Base-by-base conservation (phyloP, 2,888 invertebrate genomes). In the Aromia moschata region DNA sequence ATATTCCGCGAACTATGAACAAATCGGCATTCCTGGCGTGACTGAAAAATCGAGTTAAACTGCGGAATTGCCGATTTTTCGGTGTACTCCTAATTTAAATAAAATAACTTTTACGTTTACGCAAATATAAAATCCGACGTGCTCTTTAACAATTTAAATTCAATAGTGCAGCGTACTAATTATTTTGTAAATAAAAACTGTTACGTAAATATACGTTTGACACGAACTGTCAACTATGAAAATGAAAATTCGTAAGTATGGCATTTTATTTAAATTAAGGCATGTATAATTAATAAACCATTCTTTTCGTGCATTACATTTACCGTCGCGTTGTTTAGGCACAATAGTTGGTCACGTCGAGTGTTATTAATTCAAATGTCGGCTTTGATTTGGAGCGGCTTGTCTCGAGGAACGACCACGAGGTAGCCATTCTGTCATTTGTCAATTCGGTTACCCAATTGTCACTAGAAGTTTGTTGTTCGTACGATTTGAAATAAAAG, bases 161-260 rank as follows among this genome's bases (percentile, higher is more conserved):
- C 5, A 33, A n/a, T 11, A 7, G 44, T 45, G 47, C 15, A 12
- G 16, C 3, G 31, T 31, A 12, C 4, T 17, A 52, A 41, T 52
- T 31, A 41, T 38, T 44, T 56, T 41, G 51, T 38, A 51, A 46
- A 56, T 54, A 60, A 53, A 56, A 47, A 56, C 46, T 62, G 66
- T 72, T 72, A 71, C 70, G 71, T 72, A 70, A 72, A 72, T 62
- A 67, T 60, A 57, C 57, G 57, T 59, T 62, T 55, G 62, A 61
- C 61, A 51, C 52, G 62, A 58, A 49, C 67, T 70, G 68, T 69
- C 70, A 69, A 62, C 58, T 51, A 64, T 62, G 64, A 74, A 73
- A 63, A 76, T 76, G 75, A 74, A 74, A 68, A 70, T 70, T 56
- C 73, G 74, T 76, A 74, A 75, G 75, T 72, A 71, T 17, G 11